Evolutionary conservation across 2,113 vertebrate genomes (phyloP), one percentile per base, ranked within the genome.

Genomic region (Craseonycteris thonglongyai): DNA sequence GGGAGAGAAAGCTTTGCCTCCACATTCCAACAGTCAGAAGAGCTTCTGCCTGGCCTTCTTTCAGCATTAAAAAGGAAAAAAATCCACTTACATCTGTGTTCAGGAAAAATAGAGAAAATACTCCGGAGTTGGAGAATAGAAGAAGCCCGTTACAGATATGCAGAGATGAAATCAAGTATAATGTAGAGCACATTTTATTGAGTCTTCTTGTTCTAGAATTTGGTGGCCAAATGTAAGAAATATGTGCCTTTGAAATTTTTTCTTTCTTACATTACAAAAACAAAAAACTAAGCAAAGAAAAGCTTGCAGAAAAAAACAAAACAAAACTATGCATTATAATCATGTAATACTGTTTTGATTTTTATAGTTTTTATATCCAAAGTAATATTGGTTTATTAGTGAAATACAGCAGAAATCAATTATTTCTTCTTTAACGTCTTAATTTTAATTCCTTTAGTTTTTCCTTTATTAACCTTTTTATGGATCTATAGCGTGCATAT

Each of bases 51-150:
- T 83, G 56, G 38, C 54, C 61, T 84, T 78, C 90, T 72, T 56
- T 51, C 58, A 74, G 49, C 74, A 92, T 74, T 51, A 19, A 51
- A 51, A 51, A 51, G 18, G 49, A 69, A 79, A 80, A 63, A 51
- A 38, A 54, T 72, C 51, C 38, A 24, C 35, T 79, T 79, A 81
- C 28, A 59, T 88, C 68, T 69, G 61, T 72, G 49, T 86, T 47
- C n/a, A 86, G 58, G 58, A 93, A 93, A 88, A 30, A 26, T 30
- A 89, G 58, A 93, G 66, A 75, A 95, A 89, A 75, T 54, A 68
- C 61, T 86, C 38, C 83, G 22, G n/a, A 85, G 6, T 78, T 86
- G 22, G 35, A 87, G 28, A 42, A 10, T n/a, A 28, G 9, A 24
- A 61, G 9, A 86, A 80, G 11, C 3, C 35, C 21, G 47, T 6